Evolutionary conservation across 2,113 vertebrate genomes (phyloP).

Genomic region (Chaetodon auriga): DNA sequence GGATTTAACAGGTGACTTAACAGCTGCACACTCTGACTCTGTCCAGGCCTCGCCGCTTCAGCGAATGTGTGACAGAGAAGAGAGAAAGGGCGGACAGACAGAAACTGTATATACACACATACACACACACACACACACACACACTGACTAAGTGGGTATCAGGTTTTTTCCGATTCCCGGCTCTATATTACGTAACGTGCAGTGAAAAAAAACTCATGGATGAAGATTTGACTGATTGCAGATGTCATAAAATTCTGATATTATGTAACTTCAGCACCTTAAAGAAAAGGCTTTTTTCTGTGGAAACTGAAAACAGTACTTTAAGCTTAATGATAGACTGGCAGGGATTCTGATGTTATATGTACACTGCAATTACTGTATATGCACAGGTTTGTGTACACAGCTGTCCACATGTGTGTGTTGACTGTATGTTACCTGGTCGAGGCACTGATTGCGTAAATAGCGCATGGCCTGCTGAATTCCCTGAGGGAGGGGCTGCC

Average conservation of each 20-base stretch:
- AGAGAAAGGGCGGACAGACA: conserved; percentile 24
- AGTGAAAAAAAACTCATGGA: not conserved
- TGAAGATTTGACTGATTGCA: conserved; percentile 38
- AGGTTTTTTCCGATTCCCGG: conserved; percentile 25
- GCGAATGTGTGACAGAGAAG: conserved; percentile 37
- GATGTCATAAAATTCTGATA: conserved; percentile 20
- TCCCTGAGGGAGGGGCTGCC: conserved; percentile 95
- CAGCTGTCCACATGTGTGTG: not conserved
- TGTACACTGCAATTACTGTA: conserved; percentile 3
- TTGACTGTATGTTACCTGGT: conserved; percentile 87
- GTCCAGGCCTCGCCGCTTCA: conserved; percentile 23
- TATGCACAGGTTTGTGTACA: not conserved
- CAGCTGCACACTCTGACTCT: conserved; percentile 49
- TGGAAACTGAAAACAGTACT: not conserved
- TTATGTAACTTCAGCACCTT: conserved; percentile 31
- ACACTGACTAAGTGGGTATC: conserved; percentile 29
- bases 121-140: conserved; percentile 55
- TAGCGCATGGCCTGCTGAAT: conserved; percentile 96
- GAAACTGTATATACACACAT: conserved; percentile 40
- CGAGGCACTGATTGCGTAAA: conserved; percentile 92
- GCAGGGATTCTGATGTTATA: not conserved
- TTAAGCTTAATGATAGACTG: conserved; percentile 14
- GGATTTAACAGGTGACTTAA: conserved; percentile 45
- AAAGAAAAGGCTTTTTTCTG: not conserved
- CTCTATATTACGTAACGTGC: conserved; percentile 51